These are phyloP conservation scores for Caenorhabditis afra DNA, from an alignment of 2,888 invertebrate genomes.

Conservation along the genomic window DNA sequence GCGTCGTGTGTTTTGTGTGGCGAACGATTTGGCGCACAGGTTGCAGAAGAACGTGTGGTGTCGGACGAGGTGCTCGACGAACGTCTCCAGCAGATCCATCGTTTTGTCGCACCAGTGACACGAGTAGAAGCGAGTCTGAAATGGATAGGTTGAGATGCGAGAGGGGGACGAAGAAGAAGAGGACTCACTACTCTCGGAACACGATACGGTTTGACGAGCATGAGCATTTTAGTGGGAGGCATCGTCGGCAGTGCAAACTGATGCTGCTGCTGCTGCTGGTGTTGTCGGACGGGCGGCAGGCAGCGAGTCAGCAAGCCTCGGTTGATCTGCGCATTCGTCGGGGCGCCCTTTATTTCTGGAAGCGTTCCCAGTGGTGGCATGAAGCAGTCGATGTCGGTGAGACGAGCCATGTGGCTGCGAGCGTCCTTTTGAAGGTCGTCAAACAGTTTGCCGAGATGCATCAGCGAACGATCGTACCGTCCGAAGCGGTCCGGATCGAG, in stretches of 20 bases:
- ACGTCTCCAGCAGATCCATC: not conserved
- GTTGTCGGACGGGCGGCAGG: too few species aligned
- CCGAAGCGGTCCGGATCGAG: not conserved
- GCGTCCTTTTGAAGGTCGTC: not conserved
- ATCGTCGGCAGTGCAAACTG: not conserved
- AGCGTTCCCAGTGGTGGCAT: conserved; percentile 33
- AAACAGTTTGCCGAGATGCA: conserved; percentile 15
- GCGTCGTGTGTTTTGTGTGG: not conserved
- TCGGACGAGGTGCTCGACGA: conserved; percentile 21
- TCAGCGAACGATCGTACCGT: conserved; percentile 28
- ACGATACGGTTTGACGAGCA: conserved; percentile 8
- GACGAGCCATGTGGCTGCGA: conserved; percentile 19
- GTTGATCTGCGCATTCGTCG: too few species aligned
- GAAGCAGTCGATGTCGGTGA: conserved; percentile 44
- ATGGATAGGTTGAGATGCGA: not conserved
- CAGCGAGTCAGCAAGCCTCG: too few species aligned
- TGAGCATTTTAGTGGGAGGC: not conserved
- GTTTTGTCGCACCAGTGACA: conserved; percentile 24
- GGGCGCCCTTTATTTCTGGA: too few species aligned
- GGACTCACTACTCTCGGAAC: conserved; percentile 15
- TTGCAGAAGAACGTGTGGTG: conserved; percentile 14
- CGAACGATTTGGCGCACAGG: conserved; percentile 24
- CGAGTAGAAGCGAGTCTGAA: conserved; percentile 17
- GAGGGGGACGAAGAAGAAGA: not conserved
- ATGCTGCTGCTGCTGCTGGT: not conserved